Evolutionary conservation across 2,113 vertebrate genomes (phyloP).

Genomic region (Tympanuchus pallidicinctus): DNA sequence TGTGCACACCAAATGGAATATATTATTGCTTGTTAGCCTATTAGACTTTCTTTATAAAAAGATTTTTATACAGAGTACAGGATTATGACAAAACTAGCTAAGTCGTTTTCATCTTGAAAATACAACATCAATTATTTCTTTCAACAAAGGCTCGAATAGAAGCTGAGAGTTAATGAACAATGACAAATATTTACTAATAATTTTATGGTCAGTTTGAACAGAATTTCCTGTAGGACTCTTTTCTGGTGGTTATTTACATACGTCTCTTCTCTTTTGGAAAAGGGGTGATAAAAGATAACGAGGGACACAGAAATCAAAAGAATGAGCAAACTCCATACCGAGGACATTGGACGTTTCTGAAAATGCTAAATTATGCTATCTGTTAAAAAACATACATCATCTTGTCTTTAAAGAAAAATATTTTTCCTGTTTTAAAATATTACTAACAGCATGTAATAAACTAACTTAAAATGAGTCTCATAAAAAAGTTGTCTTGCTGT

Average conservation of each 20-base stretch:
- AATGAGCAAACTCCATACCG: constrained; percentile 59
- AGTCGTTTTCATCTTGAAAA: constrained; percentile 71
- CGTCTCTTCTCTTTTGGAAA: constrained; percentile 51
- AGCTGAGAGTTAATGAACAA: constrained; percentile 65
- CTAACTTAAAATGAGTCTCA: constrained; percentile 74
- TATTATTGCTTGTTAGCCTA: constrained; percentile 79
- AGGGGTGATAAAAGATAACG: constrained; percentile 55
- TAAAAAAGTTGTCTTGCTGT: constrained; percentile 73
- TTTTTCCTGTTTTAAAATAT: constrained; percentile 77
- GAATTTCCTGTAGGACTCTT: constrained; percentile 63
- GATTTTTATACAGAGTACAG: constrained; percentile 75
- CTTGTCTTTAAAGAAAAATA: constrained; percentile 74
- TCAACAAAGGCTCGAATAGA: constrained; percentile 67
- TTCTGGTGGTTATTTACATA: constrained; percentile 72
- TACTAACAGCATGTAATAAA: constrained; percentile 73
- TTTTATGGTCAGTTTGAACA: constrained; percentile 64
- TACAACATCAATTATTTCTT: constrained; percentile 67
- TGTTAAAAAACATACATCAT: constrained; percentile 73
- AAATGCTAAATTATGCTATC: constrained; percentile 65
- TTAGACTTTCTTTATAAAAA: constrained; percentile 77
- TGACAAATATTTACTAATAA: constrained; percentile 65
- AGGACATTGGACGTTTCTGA: constrained; percentile 51
- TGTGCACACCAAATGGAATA: constrained; percentile 70
- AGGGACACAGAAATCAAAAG: constrained; percentile 48
- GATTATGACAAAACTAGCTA: constrained; percentile 76